These are phyloP conservation scores for Andrena bicolor DNA, from an alignment of 2,888 invertebrate genomes.

Conservation along the genomic window DNA sequence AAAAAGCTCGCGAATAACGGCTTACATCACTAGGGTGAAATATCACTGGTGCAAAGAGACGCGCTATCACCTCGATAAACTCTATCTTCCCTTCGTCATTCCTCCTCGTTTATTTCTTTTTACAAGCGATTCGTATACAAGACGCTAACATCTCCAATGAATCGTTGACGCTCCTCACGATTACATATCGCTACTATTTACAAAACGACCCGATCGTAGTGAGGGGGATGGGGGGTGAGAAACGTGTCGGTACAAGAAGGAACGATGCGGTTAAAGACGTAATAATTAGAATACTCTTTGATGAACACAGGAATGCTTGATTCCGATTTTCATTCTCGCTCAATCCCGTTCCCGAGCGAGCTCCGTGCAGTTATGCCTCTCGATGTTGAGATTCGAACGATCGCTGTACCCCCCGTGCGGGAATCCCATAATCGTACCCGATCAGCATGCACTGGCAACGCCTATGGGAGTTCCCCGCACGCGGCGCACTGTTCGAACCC, in stretches of 20 bases:
- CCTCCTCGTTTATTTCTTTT: conserved; percentile 26
- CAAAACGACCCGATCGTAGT: conserved; percentile 42
- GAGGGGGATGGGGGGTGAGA: neutral
- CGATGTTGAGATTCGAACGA: conserved; percentile 1
- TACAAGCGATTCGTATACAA: conserved; percentile 68
- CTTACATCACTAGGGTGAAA: conserved; percentile 48
- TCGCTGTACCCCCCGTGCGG: neutral
- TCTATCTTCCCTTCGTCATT: conserved; percentile 22
- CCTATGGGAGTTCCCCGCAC: neutral
- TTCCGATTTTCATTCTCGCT: conserved; percentile 32
- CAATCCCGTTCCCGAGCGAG: neutral
- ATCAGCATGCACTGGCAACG: neutral
- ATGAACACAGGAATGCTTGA: conserved; percentile 55
- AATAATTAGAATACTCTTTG: conserved; percentile 48
- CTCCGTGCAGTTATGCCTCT: conserved; percentile 15
- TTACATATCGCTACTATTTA: conserved; percentile 58
- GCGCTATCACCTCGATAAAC: conserved; percentile 34
- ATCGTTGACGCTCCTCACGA: conserved; percentile 35
- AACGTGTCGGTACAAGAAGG: conserved; percentile 46
- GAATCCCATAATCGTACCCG: neutral
- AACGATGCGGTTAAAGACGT: conserved; percentile 45
- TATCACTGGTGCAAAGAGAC: conserved; percentile 50
- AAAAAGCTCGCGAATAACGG: conserved; percentile 43
- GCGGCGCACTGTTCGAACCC: neutral
- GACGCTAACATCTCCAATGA: conserved; percentile 47